Percentiles rank a stretch among this genome's conserved stretches.
Conservation (phyloP, 2,113 vertebrate genomes). For the Chitala chitala region DNA sequence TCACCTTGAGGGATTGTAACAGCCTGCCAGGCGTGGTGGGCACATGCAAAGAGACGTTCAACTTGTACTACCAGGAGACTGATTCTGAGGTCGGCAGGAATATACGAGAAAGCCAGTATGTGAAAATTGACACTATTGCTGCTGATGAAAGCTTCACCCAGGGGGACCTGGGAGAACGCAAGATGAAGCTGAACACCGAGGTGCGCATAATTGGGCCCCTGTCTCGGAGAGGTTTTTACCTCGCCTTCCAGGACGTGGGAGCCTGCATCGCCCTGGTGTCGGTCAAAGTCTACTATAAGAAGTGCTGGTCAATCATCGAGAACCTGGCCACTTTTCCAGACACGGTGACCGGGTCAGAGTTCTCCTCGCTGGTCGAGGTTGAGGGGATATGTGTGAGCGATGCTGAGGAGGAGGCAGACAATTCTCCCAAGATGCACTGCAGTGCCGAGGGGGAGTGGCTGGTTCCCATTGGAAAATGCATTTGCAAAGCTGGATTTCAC, state of each 20-base stretch:
- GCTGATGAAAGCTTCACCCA: constrained; percentile 99
- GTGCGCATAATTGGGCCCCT: constrained; percentile 96
- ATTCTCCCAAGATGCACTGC: constrained; percentile 98
- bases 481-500: constrained; percentile 96
- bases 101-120: constrained; percentile 93
- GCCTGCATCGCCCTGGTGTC: constrained; percentile 98
- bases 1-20: constrained; percentile 99
- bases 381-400: constrained; percentile 88
- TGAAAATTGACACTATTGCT: constrained; percentile 99
- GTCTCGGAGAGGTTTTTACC: constrained; percentile 93
- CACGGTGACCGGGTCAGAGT: constrained; percentile 97
- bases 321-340: constrained; percentile 97
- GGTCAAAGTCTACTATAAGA: constrained; percentile 99
- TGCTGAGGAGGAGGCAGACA: constrained; percentile 93
- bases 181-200: constrained; percentile 99
- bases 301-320: constrained; percentile 99
- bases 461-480: constrained; percentile 98
- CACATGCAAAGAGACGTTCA: constrained; percentile 99
- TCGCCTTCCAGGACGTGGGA: constrained; percentile 98
- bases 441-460: constrained; percentile 98
- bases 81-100: constrained; percentile 91
- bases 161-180: constrained; percentile 96
- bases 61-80: constrained; percentile 98
- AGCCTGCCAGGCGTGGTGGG: constrained; percentile 97
- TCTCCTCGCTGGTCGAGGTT: constrained; percentile 97